Base-by-base conservation (phyloP, 2,113 vertebrate genomes). In the Galemys pyrenaicus region DNA sequence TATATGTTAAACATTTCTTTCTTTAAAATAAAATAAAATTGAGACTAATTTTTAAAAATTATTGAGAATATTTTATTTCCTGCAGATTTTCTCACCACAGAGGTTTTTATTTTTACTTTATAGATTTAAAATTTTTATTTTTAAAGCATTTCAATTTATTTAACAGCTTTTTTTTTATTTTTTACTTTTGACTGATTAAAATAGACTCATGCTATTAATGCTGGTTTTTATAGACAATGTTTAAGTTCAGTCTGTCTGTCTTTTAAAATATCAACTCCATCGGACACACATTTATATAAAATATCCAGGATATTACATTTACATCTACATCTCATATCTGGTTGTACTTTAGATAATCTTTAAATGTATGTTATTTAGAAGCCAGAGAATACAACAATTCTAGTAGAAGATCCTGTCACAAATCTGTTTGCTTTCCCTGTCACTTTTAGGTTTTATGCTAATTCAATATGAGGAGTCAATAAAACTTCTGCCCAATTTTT, bases 21-120 rank as follows among this genome's bases (percentile, higher is more conserved):
- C 58, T 92, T 97, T 84, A 95, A 92, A 92, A 93, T 81, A 75
- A 74, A 96, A 95, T 89, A 41, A 80, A 32, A 97, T 82, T 89
- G 20, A 79, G 65, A n/a, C 35, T 54, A 9, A 39, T 91, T 88
- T 90, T 35, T 5, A 28, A 37, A 85, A 49, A 35, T 22, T 7
- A 26, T 7, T 3, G 6, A 26, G 24, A 16, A 30, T 82, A 6
- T 68, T 28, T 46, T 62, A 9, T 0, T 13, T 0, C 6, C 0
- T 79, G 4, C 39, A 67, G 41, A 32, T 51, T 35, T 81, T 84
- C 26, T 92, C 28, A 84, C 46, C 54, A 49, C 75, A 73, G 3
- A 6, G 10, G 0, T 32, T 75, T 85, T 62, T 16, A 15, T 37
- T 62, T 13, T 58, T 65, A 62, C 28, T 92, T 75, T 60, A 60